phyloP scores from a whole-genome alignment of 2,888 invertebrate species.

The Anoplius nigerrimus region DNA sequence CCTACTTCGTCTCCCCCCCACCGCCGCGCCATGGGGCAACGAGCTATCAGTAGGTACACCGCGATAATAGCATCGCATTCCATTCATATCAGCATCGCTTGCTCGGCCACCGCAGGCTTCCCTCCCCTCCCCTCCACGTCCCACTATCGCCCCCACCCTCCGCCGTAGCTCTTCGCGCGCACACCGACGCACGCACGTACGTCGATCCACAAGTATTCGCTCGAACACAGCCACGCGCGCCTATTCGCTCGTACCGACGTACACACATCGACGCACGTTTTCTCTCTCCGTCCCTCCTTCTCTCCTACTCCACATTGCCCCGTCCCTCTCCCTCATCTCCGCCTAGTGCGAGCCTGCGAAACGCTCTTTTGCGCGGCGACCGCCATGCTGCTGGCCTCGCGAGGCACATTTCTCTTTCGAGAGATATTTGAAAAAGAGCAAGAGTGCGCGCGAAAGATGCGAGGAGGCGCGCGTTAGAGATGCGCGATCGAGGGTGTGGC shows the following conservation, averaged over 20 bases:
- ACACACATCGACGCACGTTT: slow-evolving; percentile 31
- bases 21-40: slow-evolving; percentile 42
- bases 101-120: slow-evolving; percentile 46
- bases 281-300: slow-evolving; percentile 23
- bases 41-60: slow-evolving; percentile 67
- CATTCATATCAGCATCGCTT: slow-evolving; percentile 68
- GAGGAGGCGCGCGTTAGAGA: too few species aligned
- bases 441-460: too few species aligned
- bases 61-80: slow-evolving; percentile 72
- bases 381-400: slow-evolving; percentile 34
- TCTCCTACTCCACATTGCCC: neutral
- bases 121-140: slow-evolving; percentile 29
- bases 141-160: slow-evolving; percentile 7
- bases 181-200: slow-evolving; percentile 5
- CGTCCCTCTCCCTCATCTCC: neutral
- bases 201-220: too few species aligned
- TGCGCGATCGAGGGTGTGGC: too few species aligned
- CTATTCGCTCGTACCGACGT: slow-evolving; percentile 1
- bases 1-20: too few species aligned
- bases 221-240: too few species aligned
- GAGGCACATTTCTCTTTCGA: slow-evolving; percentile 34
- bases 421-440: slow-evolving; percentile 27
- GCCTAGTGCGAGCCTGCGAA: slow-evolving; percentile 34
- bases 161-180: neutral
- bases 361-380: slow-evolving; percentile 34